Evolutionary conservation across 2,888 invertebrate species (phyloP).

Genomic region (Byasa hedistus): DNA sequence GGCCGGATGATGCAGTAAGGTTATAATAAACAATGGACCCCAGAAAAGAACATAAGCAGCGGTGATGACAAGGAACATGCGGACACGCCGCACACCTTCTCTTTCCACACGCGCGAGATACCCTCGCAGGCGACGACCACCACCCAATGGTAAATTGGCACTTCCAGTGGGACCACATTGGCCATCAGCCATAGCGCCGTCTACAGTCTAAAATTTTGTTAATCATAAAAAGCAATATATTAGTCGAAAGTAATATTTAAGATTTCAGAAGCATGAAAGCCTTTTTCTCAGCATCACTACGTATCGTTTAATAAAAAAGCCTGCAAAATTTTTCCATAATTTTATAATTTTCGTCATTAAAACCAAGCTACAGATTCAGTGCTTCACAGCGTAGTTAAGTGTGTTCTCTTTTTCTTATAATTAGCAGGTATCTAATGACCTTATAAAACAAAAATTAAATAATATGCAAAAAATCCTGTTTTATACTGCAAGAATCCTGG

Average conservation of each 20-base stretch:
- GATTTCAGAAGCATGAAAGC: slow-evolving; percentile 17
- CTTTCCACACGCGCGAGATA: slow-evolving; percentile 88
- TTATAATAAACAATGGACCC: slow-evolving; percentile 94
- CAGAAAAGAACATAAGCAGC: slow-evolving; percentile 93
- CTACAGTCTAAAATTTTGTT: slow-evolving; percentile 60
- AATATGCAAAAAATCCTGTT: background rate
- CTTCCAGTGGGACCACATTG: slow-evolving; percentile 57
- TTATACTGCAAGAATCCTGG: background rate
- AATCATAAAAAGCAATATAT: background rate
- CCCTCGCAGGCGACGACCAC: slow-evolving; percentile 86
- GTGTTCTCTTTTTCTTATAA: background rate
- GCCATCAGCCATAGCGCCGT: slow-evolving; percentile 63
- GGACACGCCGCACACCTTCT: slow-evolving; percentile 89
- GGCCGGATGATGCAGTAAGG: slow-evolving; percentile 87
- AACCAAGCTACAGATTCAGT: background rate
- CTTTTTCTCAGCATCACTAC: background rate
- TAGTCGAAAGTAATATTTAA: slow-evolving; percentile 15
- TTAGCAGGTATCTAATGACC: background rate
- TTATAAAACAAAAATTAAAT: slow-evolving; percentile 1
- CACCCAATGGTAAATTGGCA: slow-evolving; percentile 78
- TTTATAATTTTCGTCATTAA: background rate
- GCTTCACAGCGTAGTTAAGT: background rate
- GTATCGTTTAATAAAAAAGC: background rate
- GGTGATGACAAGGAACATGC: slow-evolving; percentile 92
- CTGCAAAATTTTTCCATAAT: background rate